phyloP scores from a whole-genome alignment of 2,888 invertebrate genomes.

The Mellilla xanthometata region DNA sequence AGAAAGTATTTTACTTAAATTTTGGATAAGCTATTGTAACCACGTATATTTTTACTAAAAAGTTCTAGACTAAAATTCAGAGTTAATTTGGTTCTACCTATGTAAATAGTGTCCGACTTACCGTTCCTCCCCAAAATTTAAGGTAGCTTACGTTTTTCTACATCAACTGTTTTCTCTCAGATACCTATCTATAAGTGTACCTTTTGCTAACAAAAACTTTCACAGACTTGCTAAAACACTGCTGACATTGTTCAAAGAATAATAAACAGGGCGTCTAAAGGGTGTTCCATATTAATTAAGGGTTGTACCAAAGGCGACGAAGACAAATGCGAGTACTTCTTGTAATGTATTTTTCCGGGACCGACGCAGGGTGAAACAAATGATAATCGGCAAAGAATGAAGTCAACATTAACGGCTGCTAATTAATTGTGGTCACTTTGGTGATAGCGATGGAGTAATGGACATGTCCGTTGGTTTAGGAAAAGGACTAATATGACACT shows the following conservation, averaged over 20 bases:
- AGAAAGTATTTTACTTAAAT: no score
- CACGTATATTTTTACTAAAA: no score
- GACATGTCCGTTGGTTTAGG: conserved; percentile 14
- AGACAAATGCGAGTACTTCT: conserved; percentile 71
- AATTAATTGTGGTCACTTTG: conserved; percentile 66
- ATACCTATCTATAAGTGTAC: no score
- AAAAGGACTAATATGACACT: no score
- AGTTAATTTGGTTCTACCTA: no score
- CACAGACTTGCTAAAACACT: neutral
- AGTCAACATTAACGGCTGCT: conserved; percentile 64
- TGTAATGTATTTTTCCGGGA: conserved; percentile 78
- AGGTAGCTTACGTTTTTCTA: no score
- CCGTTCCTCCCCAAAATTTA: no score
- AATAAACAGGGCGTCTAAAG: conserved; percentile 68
- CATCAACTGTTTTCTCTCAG: no score
- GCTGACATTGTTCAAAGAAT: conserved; percentile 53
- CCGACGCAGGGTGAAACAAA: conserved; percentile 67
- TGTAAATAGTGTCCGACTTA: no score
- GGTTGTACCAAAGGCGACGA: conserved; percentile 72
- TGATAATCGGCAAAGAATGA: conserved; percentile 81
- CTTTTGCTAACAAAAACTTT: no score
- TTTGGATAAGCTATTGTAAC: no score
- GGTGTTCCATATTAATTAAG: conserved; percentile 81
- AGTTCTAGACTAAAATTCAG: no score
- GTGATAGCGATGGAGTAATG: conserved; percentile 30